Base-by-base conservation (phyloP, 2,888 invertebrate species). In the Apocheima hispidaria region DNA sequence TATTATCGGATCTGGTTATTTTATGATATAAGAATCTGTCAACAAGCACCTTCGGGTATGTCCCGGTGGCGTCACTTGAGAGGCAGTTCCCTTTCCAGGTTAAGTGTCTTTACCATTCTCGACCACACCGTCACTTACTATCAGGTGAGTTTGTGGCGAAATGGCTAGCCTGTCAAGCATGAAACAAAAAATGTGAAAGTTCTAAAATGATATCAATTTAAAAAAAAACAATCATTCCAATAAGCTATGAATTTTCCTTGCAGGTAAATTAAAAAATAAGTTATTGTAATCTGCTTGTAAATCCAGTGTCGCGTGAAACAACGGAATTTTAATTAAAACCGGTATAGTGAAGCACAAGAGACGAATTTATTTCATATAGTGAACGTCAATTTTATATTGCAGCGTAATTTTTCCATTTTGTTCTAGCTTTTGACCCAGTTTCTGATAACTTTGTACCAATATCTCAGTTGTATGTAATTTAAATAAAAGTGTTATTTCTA, bases 341-440 rank as follows among this genome's bases (percentile, higher is more conserved):
- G 63, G 61, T 59, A 57, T 50, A 46, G 38, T 41, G 52, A 58
- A 69, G 63, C 63, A 60, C 56, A 64, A 63, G 61, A 30, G 30
- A 26, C 7, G 16, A 16, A 28, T 2, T 9, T 0, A 26, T 14
- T 26, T 44, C 16, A 16, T 7, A 28, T n/a, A 28, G 16, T 14
- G 0, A 40, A 20, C 40, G 18, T 56, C 50, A 50, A 44, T 41
- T 23, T 41, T 12, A 23, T 41, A 20, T 40, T 56, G n/a, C n/a
- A 28, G 21, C 52, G 38, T 28, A 18, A 23, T 30, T 41, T 57
- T 52, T 30, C 33, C 26, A 56, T 40, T 43, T 53, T 57, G 16
- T 16, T 46, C 40, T 53, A 28, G 43, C 40, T 57, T 62, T 26
- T 50, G n/a, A 48, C 26, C 41, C 14, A 35, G 18, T 46, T 51